These are phyloP conservation scores for Chouioia cunea DNA, from an alignment of 2,888 invertebrate genomes.

Conservation along the genomic window DNA sequence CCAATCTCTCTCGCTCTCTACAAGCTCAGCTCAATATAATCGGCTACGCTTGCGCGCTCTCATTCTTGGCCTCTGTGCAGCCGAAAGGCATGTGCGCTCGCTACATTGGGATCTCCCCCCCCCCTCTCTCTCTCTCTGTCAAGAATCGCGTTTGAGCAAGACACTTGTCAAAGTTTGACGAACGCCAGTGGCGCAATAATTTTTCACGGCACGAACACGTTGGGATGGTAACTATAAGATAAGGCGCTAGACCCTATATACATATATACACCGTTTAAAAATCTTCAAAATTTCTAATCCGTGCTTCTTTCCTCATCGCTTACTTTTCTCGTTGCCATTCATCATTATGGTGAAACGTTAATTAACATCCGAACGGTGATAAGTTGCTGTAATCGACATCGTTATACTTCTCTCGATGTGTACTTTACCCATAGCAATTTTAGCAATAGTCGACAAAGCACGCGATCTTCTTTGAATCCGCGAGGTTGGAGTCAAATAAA, in stretches of 20 bases:
- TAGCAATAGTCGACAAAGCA: too few relatives aligned
- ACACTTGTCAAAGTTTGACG: slow-evolving; percentile 41
- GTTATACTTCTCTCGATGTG: too few relatives aligned
- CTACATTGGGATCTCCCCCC: too few relatives aligned
- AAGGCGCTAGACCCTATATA: background rate
- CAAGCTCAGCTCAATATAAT: slow-evolving; percentile 15
- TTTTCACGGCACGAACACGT: slow-evolving; percentile 27
- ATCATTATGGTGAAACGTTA: too few relatives aligned
- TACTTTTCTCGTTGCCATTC: background rate
- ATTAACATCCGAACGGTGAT: too few relatives aligned
- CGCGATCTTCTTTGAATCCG: too few relatives aligned
- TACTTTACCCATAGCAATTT: too few relatives aligned
- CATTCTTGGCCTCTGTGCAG: slow-evolving; percentile 12
- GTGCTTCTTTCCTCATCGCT: background rate
- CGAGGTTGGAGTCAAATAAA: too few relatives aligned
- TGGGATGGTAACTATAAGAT: too few relatives aligned
- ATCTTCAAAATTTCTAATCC: background rate
- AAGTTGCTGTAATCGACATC: too few relatives aligned
- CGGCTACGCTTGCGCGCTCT: slow-evolving; percentile 23
- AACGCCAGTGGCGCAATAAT: slow-evolving; percentile 8
- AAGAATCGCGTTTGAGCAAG: slow-evolving; percentile 20
- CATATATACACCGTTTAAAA: background rate
- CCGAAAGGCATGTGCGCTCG: background rate
- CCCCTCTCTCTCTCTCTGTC: background rate
- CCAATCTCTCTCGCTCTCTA: too few relatives aligned